Base-by-base conservation (phyloP, 1,140 invertebrate species). In the Thaumetopoea pityocampa region DNA sequence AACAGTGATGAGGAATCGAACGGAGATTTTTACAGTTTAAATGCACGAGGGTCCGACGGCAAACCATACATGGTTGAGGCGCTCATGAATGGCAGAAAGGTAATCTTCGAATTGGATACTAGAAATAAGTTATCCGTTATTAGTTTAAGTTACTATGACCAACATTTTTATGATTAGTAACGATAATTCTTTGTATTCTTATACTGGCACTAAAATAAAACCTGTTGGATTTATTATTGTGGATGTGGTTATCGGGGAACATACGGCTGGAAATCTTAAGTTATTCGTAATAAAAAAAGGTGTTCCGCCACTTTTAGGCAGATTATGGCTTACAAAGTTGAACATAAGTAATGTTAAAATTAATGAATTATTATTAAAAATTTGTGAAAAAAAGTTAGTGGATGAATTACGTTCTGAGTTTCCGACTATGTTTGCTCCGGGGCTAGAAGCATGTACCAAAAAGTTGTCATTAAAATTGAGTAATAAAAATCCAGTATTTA, bases 311-410 rank as follows among this genome's bases (percentile, higher is more conserved):
- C n/a, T 20, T 5, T n/a, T 20, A 6, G 19, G 19, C n/a, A 20
- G 19, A 1, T 20, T n/a, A n/a, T 20, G 19, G 19, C n/a, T 20
- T 6, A 20, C 1, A 20, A 20, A 20, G 1, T 20, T 20, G n/a
- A 20, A 20, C n/a, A 20, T 20, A 20, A 20, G n/a, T 20, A n/a
- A n/a, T n/a, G n/a, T 20, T 20, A 20, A 20, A 20, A 20, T 20
- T 20, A 6, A n/a, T 20, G 5, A n/a, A 6, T 6, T 20, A 20
- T 6, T 20, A 20, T 20, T 1, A 20, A n/a, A 20, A n/a, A 20
- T 20, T 20, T 20, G n/a, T n/a, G n/a, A n/a, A 20, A n/a, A 20
- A 5, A 20, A 1, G 5, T 20, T 20, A 1, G 19, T 20, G 19
- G 19, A 20, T 5, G n/a, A 20, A 20, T n/a, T 20, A n/a, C 5